Base-by-base conservation (phyloP, 2,797 vertebrate genomes). In the Simalia tracyae region DNA sequence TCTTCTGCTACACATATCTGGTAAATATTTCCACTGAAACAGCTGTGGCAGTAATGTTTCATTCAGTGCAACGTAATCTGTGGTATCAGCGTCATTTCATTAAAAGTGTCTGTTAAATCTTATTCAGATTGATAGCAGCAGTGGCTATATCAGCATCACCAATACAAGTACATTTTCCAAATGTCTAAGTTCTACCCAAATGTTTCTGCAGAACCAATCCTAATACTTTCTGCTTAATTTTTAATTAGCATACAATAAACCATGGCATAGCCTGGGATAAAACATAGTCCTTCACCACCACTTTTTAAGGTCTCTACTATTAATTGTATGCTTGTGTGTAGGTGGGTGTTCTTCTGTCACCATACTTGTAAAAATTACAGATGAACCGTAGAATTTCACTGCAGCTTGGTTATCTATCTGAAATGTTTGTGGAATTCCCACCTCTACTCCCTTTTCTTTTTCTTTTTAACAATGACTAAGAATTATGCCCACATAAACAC, bases 351-450 rank as follows among this genome's bases (percentile, higher is more conserved):
- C 19, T 72, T 36, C n/a, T 72, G 15, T 42, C 68, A 95, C 93
- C 92, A 90, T 94, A 94, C 88, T 61, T 95, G 93, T 95, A 97
- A 95, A 96, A 95, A 76, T 63, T 91, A 87, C 92, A 93, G 93
- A 91, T 90, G n/a, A 92, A 93, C 66, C 12, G 94, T 92, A 95
- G 87, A 11, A 89, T 94, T 93, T 57, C 24, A 94, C 56, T 94
- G 92, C 95, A 91, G 72, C 88, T 95, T 92, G 63, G 91, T 87
- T 92, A 94, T 84, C 96, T 93, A 93, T 95, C 26, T 94, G 91
- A 96, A 96, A 94, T 94, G n/a, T 12, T 57, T 66, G 64, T 88
- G 42, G 87, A 63, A 84, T 96, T 95, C 60, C 93, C 22, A 26
- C 57, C 76, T 63, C 93, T 26, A 36, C 56, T 31, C 85, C 36